Conservation (phyloP, 2,797 vertebrate species). For the Alauda arvensis region DNA sequence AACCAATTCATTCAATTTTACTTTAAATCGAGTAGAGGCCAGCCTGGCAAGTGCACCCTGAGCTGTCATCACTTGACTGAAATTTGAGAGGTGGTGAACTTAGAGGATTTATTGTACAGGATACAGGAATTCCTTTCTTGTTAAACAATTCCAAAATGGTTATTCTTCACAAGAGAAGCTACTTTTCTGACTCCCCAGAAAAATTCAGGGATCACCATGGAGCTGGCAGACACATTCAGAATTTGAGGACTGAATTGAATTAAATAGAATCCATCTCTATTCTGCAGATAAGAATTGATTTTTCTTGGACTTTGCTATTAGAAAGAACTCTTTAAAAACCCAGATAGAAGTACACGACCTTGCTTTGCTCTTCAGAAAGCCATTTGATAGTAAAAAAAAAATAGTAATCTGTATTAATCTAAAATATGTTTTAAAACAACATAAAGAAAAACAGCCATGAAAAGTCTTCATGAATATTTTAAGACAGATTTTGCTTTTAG, state of each 20-base stretch:
- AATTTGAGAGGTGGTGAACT: background rate
- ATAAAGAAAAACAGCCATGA: background rate
- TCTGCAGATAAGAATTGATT: background rate
- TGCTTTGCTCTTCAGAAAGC: background rate
- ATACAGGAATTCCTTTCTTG: background rate
- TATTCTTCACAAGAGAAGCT: background rate
- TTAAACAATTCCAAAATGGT: background rate
- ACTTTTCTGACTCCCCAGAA: background rate
- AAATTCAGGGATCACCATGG: background rate
- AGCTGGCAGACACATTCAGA: background rate
- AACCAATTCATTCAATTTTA: background rate
- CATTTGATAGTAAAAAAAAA: background rate
- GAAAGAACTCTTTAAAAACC: background rate
- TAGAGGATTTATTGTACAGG: background rate
- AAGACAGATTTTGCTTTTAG: background rate
- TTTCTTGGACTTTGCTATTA: background rate
- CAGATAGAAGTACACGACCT: background rate
- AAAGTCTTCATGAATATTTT: background rate
- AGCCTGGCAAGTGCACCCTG: background rate
- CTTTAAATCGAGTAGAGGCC: background rate
- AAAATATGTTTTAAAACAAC: background rate
- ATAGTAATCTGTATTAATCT: background rate
- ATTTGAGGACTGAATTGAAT: background rate
- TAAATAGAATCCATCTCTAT: background rate
- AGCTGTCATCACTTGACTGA: background rate